Evolutionary conservation across 2,113 vertebrate species (phyloP), one percentile per base, ranked within the genome.

Genomic region (Saccopteryx leptura): DNA sequence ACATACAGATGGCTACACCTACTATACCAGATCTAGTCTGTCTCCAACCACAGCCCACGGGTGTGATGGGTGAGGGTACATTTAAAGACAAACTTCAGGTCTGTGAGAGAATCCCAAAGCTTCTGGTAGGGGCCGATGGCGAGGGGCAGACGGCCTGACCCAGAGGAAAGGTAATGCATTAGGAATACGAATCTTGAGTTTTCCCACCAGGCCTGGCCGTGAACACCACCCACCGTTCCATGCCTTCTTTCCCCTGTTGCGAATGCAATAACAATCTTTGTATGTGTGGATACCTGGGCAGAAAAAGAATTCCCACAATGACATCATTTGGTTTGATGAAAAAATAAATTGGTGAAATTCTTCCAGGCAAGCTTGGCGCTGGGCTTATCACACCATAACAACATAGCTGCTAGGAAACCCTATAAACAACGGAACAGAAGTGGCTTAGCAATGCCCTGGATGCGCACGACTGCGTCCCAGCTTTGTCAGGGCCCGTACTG

Each of bases 231-330:
- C 2, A 68, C 17, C 15, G 19, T 19, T 3, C 28, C 23, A 9
- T 50, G 18, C 14, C 39, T 93, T 90, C 23, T 72, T 52, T 63
- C 80, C 31, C 26, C 68, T 50, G 1, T 21, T 82, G 14, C 14
- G 14, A 72, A 61, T 12, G 18, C 66, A 88, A 87, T 54, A 94
- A 72, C 86, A 81, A 69, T 66, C 63, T 85, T 4, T 4, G 31
- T 50, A 60, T 14, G 14, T 24, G 11, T 61, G 46, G 63, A 33
- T 48, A 92, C 52, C 60, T 58, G 23, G 28, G 74, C 21, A 93
- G 86, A 71, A 89, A 60, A 91, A 60, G 68, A 96, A 96, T 95
- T 94, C 95, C 81, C 93, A 91, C 68, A 86, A 97, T 93, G 93
- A 93, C 54, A 46, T 96, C 48, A 95, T 60, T 83, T 86, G 54